These are phyloP conservation scores for Platalea minor DNA, from an alignment of 2,797 vertebrate genomes.

Conservation along the genomic window DNA sequence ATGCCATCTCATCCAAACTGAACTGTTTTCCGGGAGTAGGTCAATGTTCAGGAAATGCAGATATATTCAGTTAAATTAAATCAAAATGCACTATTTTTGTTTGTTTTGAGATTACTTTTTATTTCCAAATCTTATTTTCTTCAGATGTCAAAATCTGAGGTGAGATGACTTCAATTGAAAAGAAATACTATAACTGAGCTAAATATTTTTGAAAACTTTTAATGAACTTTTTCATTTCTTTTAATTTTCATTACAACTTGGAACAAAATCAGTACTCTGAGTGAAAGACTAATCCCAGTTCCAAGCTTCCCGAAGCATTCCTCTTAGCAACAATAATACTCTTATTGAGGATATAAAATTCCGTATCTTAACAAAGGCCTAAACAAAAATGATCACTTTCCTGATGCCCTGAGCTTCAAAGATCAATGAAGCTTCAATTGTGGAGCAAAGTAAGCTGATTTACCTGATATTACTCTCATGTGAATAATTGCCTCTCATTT, in stretches of 20 bases:
- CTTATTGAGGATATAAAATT: neutral
- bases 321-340: neutral
- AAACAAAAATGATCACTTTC: neutral
- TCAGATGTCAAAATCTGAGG: neutral
- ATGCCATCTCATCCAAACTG: neutral
- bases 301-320: neutral
- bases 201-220: neutral
- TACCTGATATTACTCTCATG: neutral
- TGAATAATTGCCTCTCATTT: neutral
- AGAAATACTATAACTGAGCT: neutral
- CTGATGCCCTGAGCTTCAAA: neutral
- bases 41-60: neutral
- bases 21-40: neutral
- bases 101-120: neutral
- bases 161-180: neutral
- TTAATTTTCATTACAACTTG: accelerated
- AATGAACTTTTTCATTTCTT: neutral
- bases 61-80: neutral
- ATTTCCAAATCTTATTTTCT: neutral
- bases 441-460: neutral
- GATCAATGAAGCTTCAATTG: neutral
- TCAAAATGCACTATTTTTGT: neutral
- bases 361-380: neutral
- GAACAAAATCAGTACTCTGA: neutral
- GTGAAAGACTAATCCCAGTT: neutral